Conservation (phyloP, 2,888 invertebrate genomes). For the Rhopalosiphum nymphaeae region DNA sequence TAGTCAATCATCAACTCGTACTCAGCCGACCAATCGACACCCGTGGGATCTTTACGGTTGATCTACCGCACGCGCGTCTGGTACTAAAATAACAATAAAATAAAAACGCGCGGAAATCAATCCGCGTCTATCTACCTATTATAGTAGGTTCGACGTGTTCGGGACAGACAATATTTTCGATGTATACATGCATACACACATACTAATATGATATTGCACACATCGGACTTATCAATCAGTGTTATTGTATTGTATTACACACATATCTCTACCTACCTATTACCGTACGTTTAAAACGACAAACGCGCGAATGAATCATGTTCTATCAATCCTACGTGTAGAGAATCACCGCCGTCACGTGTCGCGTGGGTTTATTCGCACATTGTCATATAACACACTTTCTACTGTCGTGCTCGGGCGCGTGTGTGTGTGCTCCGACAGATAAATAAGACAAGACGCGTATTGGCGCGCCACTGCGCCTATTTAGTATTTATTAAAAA, state of each 20-base stretch:
- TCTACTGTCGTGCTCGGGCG: slow-evolving; percentile 9
- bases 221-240: not conserved
- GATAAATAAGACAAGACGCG: not conserved
- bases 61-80: not conserved
- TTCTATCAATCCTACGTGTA: slow-evolving; percentile 42
- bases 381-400: slow-evolving; percentile 21
- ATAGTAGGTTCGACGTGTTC: not conserved
- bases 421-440: not conserved
- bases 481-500: not conserved
- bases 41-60: not conserved
- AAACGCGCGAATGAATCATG: not conserved
- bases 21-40: not conserved
- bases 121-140: not conserved
- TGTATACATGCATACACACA: not conserved
- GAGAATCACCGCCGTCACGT: slow-evolving; percentile 19
- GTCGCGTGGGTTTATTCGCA: slow-evolving; percentile 14
- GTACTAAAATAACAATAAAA: no score
- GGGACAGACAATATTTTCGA: not conserved
- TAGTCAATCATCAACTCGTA: not conserved
- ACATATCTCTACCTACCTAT: not conserved
- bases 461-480: not conserved
- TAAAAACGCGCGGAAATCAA: no score
- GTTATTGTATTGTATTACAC: not conserved
- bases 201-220: not conserved
- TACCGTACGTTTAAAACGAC: not conserved